Conservation (phyloP, 1,140 invertebrate genomes). For the Diprion similis region DNA sequence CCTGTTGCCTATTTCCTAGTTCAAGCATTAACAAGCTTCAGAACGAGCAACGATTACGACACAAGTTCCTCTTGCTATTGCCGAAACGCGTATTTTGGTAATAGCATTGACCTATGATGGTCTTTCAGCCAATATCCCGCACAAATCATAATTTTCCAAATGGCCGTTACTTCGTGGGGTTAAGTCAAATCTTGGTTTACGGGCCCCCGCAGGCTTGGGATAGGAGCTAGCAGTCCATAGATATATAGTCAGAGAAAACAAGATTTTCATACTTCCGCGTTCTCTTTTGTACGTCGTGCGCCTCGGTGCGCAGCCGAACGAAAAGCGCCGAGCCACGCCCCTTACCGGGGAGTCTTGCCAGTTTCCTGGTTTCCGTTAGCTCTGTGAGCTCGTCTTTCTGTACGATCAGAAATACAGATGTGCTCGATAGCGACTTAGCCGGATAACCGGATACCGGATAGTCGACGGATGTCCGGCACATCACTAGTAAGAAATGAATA, state of each 20-base stretch:
- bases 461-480: too few species aligned
- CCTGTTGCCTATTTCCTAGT: conserved; percentile 48
- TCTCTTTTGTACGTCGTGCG: too few species aligned
- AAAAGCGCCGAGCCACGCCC: too few species aligned
- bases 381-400: too few species aligned
- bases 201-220: neutral
- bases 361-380: too few species aligned
- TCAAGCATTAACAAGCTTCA: conserved; percentile 27
- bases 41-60: conserved; percentile 37
- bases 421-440: too few species aligned
- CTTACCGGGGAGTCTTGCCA: too few species aligned
- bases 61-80: conserved; percentile 29
- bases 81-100: conserved; percentile 25
- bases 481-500: too few species aligned
- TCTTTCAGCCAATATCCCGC: conserved; percentile 30
- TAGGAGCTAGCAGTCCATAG: neutral
- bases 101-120: conserved; percentile 49
- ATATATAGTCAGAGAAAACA: neutral
- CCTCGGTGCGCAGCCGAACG: too few species aligned
- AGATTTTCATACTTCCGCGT: too few species aligned
- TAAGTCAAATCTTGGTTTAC: neutral
- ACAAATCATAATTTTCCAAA: neutral
- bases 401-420: too few species aligned
- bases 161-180: neutral
- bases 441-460: too few species aligned